phyloP scores from a whole-genome alignment of 2,113 vertebrate species.

The Andinoacara biseriatus region DNA sequence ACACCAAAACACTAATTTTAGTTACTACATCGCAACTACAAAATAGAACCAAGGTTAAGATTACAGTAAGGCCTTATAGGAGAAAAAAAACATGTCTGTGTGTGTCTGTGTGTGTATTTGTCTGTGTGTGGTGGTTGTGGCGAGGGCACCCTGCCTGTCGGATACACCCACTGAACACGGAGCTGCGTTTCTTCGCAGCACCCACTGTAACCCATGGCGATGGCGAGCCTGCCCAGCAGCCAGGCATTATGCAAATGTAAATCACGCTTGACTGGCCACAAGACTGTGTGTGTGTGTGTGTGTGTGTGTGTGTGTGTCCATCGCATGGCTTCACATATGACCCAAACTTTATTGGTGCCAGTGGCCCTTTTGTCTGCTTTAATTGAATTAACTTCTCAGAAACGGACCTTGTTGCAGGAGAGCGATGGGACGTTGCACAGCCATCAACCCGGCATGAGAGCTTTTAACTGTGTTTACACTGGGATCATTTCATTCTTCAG shows the following conservation, averaged over 20 bases:
- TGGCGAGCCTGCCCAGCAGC: constrained; percentile 32
- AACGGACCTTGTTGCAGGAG: constrained; percentile 53
- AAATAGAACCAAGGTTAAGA: not conserved
- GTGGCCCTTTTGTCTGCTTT: constrained; percentile 65
- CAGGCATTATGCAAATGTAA: constrained; percentile 64
- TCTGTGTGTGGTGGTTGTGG: constrained; percentile 34
- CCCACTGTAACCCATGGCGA: constrained; percentile 62
- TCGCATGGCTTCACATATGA: constrained; percentile 58
- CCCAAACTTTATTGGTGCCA: constrained; percentile 61
- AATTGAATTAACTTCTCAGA: constrained; percentile 71
- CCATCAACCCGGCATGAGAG: constrained; percentile 28
- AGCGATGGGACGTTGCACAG: constrained; percentile 41
- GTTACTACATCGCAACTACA: not conserved
- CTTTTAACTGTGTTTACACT: constrained; percentile 55
- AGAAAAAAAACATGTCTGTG: not conserved
- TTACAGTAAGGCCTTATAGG: not conserved
- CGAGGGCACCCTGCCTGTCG: constrained; percentile 29
- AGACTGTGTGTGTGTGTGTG: constrained; percentile 47
- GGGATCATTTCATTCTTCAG: constrained; percentile 29
- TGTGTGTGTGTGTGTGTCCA: constrained; percentile 42
- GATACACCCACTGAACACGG: constrained; percentile 20
- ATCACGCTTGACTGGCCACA: constrained; percentile 51
- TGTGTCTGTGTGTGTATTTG: constrained; percentile 1
- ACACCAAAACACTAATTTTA: not conserved
- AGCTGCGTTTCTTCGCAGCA: constrained; percentile 46